Percentiles rank a stretch among this genome's conserved stretches.
These are phyloP conservation scores for Stomatorhinus ivindoensis DNA, from an alignment of 2,113 vertebrate species.

Conservation along the genomic window DNA sequence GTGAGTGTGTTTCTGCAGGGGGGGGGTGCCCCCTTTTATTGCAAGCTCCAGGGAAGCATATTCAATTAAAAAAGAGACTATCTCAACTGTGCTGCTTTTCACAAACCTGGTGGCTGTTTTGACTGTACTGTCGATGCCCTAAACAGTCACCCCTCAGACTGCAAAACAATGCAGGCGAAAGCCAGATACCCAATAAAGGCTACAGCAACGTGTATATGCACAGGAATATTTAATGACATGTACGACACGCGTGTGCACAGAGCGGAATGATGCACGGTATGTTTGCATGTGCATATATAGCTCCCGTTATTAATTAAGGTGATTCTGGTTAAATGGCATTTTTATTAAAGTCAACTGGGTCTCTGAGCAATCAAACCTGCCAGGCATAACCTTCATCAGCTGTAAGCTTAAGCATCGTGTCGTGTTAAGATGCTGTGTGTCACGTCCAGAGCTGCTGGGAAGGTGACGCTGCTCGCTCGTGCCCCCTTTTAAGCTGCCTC, in stretches of 20 bases:
- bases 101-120: not conserved
- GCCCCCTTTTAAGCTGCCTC: conserved; percentile 34
- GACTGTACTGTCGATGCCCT: not conserved
- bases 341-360: not conserved
- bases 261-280: not conserved
- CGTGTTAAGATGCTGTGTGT: not conserved
- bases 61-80: conserved; percentile 32
- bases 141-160: not conserved
- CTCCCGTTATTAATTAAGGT: conserved; percentile 36
- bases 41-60: conserved; percentile 6
- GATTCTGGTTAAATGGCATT: conserved; percentile 1
- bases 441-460: not conserved
- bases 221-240: not conserved
- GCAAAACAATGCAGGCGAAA: not conserved
- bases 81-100: not conserved
- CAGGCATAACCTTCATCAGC: not conserved
- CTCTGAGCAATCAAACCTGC: not conserved
- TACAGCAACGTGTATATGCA: not conserved
- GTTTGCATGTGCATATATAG: conserved; percentile 8
- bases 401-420: not conserved
- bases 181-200: not conserved
- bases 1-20: not conserved
- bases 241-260: not conserved
- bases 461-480: not conserved
- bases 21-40: not conserved